A percentile compares a stretch with the other conserved stretches of the same genome.
Evolutionary conservation across 2,113 vertebrate genomes (phyloP).

Genomic region (Hystrix cristata): DNA sequence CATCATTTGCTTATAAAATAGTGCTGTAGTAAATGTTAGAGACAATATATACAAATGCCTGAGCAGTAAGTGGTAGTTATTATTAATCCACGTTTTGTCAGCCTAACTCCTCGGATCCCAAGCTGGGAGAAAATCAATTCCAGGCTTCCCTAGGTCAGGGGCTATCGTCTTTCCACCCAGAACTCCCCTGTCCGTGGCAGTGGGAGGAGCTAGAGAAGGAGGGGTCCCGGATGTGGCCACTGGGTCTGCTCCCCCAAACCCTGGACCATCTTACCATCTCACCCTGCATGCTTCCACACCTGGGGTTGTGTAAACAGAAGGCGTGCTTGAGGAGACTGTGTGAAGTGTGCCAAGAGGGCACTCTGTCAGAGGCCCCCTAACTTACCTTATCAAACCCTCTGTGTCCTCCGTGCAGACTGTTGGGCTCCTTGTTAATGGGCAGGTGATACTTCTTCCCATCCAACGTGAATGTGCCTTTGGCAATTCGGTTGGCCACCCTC

Average conservation of each 20-base stretch:
- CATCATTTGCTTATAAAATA: background rate
- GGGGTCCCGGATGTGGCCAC: background rate
- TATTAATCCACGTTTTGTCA: background rate
- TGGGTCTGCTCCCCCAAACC: background rate
- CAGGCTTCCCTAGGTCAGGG: background rate
- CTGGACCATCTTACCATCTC: background rate
- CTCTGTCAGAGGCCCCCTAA: background rate
- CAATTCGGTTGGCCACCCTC: slow-evolving; percentile 96
- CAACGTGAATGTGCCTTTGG: slow-evolving; percentile 90
- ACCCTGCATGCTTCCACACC: background rate
- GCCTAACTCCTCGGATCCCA: background rate
- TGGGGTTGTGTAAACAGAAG: background rate
- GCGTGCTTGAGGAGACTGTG: background rate
- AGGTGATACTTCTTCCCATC: slow-evolving; percentile 92
- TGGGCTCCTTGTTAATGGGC: slow-evolving; percentile 93
- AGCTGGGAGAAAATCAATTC: background rate
- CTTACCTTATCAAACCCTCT: slow-evolving; percentile 96
- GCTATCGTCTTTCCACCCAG: background rate
- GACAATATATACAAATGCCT: background rate
- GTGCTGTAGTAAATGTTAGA: background rate
- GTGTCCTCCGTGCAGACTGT: slow-evolving; percentile 95
- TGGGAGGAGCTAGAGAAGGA: background rate
- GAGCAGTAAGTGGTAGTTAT: background rate
- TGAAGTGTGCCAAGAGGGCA: background rate
- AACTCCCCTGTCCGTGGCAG: background rate